Evolutionary conservation across 2,888 invertebrate genomes (phyloP).

Genomic region (Kryphioiulus occultus): DNA sequence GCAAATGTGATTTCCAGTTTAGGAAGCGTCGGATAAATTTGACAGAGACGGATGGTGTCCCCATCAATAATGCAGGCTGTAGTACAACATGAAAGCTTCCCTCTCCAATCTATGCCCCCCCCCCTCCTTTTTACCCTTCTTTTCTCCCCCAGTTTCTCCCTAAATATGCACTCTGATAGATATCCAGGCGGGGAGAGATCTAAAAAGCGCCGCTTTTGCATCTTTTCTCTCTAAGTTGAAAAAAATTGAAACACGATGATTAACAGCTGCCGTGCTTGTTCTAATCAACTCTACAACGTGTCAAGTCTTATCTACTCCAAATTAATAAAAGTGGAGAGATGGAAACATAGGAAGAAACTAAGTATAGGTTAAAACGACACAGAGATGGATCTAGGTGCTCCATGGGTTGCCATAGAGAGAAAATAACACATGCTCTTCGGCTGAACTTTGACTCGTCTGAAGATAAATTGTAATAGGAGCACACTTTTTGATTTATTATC

Average conservation of each 20-base stretch:
- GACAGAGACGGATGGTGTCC: constrained; percentile 47
- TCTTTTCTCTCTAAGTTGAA: constrained; percentile 39
- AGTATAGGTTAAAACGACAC: constrained; percentile 33
- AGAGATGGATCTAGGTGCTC: constrained; percentile 36
- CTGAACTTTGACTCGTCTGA: constrained; percentile 43
- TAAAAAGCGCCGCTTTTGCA: constrained; percentile 42
- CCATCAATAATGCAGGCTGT: constrained; percentile 48
- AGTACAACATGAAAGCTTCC: constrained; percentile 43
- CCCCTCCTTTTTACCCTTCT: constrained; percentile 31
- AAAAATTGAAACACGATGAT: constrained; percentile 50
- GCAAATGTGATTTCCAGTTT: constrained; percentile 46
- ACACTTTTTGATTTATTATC: constrained; percentile 45
- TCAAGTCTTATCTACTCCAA: constrained; percentile 50
- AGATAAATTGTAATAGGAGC: constrained; percentile 39
- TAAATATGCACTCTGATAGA: constrained; percentile 35
- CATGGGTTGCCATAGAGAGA: constrained; percentile 37
- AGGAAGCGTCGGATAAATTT: constrained; percentile 44
- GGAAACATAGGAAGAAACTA: constrained; percentile 46
- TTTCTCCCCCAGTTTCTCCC: constrained; percentile 27
- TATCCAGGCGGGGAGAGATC: constrained; percentile 40
- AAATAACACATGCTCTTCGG: constrained; percentile 37
- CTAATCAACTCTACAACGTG: constrained; percentile 51
- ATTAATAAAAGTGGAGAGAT: constrained; percentile 49
- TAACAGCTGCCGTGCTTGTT: constrained; percentile 49
- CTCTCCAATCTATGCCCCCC: background rate